Conservation (phyloP, 1,140 invertebrate genomes). For the Episyrphus balteatus region DNA sequence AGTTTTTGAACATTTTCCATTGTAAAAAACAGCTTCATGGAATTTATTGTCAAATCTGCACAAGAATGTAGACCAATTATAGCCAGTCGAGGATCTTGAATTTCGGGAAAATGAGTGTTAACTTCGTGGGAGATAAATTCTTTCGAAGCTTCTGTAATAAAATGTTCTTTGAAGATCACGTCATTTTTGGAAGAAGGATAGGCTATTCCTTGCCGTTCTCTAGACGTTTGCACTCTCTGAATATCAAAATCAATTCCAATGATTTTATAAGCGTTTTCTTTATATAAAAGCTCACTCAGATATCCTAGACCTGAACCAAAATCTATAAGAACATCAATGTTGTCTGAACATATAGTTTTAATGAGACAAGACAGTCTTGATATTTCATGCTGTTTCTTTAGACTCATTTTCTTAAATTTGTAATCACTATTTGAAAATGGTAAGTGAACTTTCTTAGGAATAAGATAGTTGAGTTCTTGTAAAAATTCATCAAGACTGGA, state of each 20-base stretch:
- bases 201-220: conserved; percentile 46
- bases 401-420: conserved; percentile 36
- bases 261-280: conserved; percentile 51
- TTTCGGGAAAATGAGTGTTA: neutral
- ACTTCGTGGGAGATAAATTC: conserved; percentile 31
- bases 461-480: conserved; percentile 8
- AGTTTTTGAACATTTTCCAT: conserved; percentile 47
- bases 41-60: conserved; percentile 64
- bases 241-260: conserved; percentile 60
- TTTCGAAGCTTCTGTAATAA: conserved; percentile 41
- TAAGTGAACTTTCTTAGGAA: conserved; percentile 5
- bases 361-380: conserved; percentile 47
- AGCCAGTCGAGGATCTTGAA: conserved; percentile 30
- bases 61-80: conserved; percentile 71
- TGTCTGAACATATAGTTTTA: conserved; percentile 34
- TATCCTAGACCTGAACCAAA: conserved; percentile 79
- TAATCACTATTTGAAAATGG: conserved; percentile 1
- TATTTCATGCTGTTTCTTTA: conserved; percentile 63
- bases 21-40: conserved; percentile 57
- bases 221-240: conserved; percentile 50
- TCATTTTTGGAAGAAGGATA: conserved; percentile 34
- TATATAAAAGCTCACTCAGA: conserved; percentile 54
- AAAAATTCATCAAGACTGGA: conserved; percentile 10
- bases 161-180: conserved; percentile 48
- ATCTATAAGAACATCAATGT: conserved; percentile 55